Conservation (phyloP, 2,888 invertebrate species). For the Deilephila porcellus region DNA sequence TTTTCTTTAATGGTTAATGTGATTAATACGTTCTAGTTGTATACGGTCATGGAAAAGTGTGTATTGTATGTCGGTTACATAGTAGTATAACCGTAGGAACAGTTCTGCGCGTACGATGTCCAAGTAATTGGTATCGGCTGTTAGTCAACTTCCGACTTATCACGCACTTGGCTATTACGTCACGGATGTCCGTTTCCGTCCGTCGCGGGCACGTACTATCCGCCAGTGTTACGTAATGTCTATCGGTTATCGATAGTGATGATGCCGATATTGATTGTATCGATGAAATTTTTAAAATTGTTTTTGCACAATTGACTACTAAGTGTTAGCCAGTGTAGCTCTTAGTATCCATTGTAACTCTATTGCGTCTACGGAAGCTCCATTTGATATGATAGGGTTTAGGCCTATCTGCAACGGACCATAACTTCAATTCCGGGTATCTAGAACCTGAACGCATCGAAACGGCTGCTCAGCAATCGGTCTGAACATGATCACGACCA, state of each 20-base stretch:
- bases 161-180: constrained; percentile 58
- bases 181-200: constrained; percentile 62
- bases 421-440: no score
- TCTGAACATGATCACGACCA: no score
- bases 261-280: not conserved
- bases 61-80: not conserved
- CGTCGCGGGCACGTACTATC: constrained; percentile 28
- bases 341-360: no score
- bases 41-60: not conserved
- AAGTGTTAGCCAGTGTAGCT: not conserved
- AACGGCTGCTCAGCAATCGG: no score
- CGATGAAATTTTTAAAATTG: not conserved
- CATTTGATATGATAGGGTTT: not conserved
- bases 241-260: constrained; percentile 32
- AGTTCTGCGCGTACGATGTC: constrained; percentile 16
- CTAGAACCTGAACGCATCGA: no score
- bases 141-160: constrained; percentile 65
- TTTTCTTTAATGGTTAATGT: no score
- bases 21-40: not conserved
- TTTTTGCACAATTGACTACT: not conserved
- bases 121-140: constrained; percentile 42
- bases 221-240: constrained; percentile 30
- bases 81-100: constrained; percentile 6
- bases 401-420: no score
- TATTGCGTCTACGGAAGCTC: not conserved